Percentiles rank a stretch among this genome's conserved stretches.
phyloP scores from a whole-genome alignment of 1,140 invertebrate genomes.

The Rhyacophila brunnea region DNA sequence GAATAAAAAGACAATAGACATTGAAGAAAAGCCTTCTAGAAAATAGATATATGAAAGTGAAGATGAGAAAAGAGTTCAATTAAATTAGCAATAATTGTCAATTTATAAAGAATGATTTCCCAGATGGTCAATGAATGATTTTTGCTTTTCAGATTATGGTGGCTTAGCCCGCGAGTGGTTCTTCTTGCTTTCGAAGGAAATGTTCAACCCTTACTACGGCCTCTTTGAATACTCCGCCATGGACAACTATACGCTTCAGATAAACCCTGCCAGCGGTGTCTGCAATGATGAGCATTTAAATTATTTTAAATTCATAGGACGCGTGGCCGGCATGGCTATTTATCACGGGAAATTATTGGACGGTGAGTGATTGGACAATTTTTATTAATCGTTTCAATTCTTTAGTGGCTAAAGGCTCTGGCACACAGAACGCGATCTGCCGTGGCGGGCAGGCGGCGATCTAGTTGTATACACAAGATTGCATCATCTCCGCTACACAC shows the following conservation, averaged over 20 bases:
- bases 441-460: too few relatives aligned
- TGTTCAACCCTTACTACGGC: constrained; percentile 99
- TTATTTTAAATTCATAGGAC: constrained; percentile 98
- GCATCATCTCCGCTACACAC: too few relatives aligned
- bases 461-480: too few relatives aligned
- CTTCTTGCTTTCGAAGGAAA: constrained; percentile 97
- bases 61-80: too few relatives aligned
- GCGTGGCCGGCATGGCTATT: constrained; percentile 97
- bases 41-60: too few relatives aligned
- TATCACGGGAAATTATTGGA: constrained; percentile 97
- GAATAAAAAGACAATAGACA: too few relatives aligned
- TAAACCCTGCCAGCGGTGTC: constrained; percentile 94
- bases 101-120: too few relatives aligned
- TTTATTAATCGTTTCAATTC: too few relatives aligned
- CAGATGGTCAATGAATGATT: background rate
- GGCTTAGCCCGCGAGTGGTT: constrained; percentile 98
- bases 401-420: too few relatives aligned
- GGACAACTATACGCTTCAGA: constrained; percentile 99
- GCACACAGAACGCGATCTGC: too few relatives aligned
- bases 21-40: too few relatives aligned
- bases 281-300: constrained; percentile 97
- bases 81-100: too few relatives aligned
- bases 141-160: constrained; percentile 78
- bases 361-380: constrained; percentile 57
- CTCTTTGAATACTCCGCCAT: constrained; percentile 99